Percentiles rank a stretch among this genome's conserved stretches.
Evolutionary conservation across 2,888 invertebrate genomes (phyloP).

Genomic region (Euzetes globulus): DNA sequence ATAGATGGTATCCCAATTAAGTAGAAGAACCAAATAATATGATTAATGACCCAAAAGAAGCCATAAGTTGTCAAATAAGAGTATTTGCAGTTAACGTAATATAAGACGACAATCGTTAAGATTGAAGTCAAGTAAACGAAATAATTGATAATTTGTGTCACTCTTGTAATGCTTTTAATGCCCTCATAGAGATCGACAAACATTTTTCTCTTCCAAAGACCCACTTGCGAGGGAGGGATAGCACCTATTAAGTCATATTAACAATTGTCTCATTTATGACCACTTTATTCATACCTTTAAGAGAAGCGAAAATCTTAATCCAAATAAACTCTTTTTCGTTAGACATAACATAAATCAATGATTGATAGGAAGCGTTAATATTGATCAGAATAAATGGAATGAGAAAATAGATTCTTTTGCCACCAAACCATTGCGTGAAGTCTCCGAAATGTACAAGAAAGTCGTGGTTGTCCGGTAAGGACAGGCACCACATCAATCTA

Average conservation of each 20-base stretch:
- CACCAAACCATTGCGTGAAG: conserved; percentile 23
- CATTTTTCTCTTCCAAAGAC: conserved; percentile 6
- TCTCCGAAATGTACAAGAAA: conserved; percentile 13
- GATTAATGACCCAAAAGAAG: conserved; percentile 17
- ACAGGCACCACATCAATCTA: not conserved
- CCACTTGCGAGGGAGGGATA: conserved; percentile 10
- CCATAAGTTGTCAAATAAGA: conserved; percentile 12
- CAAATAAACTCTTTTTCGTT: conserved; percentile 2
- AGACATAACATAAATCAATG: conserved; percentile 11
- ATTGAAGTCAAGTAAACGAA: not conserved
- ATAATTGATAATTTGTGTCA: not conserved
- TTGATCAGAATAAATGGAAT: conserved; percentile 13
- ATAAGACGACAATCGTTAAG: not conserved
- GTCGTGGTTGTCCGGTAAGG: conserved; percentile 6
- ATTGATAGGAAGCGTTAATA: conserved; percentile 20
- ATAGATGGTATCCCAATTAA: conserved; percentile 4
- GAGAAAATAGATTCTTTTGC: not conserved
- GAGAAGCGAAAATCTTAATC: conserved; percentile 12
- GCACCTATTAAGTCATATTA: not conserved
- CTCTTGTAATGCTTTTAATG: not conserved
- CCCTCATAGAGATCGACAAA: not conserved
- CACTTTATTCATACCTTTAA: conserved; percentile 9
- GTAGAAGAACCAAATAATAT: conserved; percentile 18
- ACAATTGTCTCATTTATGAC: not conserved
- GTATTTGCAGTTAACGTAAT: conserved; percentile 13